Evolutionary conservation across 2,797 vertebrate species (phyloP).

Genomic region (Phyllotis vaccarum): DNA sequence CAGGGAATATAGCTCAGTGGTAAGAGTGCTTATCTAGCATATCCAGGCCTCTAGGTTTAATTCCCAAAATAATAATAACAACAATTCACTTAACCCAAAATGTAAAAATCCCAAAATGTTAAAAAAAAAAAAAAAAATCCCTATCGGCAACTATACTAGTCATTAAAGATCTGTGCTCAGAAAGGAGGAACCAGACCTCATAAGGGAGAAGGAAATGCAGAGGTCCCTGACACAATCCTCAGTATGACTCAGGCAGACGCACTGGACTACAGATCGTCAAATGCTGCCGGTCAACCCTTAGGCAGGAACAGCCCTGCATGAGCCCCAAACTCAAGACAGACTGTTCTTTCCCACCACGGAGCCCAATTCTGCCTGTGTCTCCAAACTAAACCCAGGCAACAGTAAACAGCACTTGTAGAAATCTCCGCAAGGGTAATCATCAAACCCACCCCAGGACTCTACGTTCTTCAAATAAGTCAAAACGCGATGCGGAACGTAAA

Average conservation of each 20-base stretch:
- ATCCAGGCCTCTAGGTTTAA: background rate
- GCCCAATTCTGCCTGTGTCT: background rate
- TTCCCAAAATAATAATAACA: background rate
- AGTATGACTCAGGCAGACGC: background rate
- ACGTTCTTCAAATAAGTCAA: slow-evolving; percentile 20
- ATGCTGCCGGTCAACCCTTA: background rate
- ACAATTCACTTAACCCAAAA: background rate
- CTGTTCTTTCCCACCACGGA: background rate
- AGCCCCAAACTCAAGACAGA: slow-evolving; percentile 30
- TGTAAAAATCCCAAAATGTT: slow-evolving; percentile 2
- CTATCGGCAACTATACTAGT: background rate
- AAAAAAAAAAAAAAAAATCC: too few relatives aligned
- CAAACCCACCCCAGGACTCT: background rate
- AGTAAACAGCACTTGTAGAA: background rate
- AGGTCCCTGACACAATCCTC: background rate
- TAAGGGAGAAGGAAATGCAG: background rate
- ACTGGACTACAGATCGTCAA: background rate
- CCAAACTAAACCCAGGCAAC: background rate
- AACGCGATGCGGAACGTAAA: background rate
- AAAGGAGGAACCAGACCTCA: slow-evolving; percentile 53
- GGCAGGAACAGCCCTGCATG: background rate
- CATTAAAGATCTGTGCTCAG: background rate
- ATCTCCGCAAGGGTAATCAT: background rate
- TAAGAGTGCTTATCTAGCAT: background rate
- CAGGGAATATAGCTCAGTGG: background rate